Base-by-base conservation (phyloP, 2,113 vertebrate genomes). In the Paedocypris sp. region DNA sequence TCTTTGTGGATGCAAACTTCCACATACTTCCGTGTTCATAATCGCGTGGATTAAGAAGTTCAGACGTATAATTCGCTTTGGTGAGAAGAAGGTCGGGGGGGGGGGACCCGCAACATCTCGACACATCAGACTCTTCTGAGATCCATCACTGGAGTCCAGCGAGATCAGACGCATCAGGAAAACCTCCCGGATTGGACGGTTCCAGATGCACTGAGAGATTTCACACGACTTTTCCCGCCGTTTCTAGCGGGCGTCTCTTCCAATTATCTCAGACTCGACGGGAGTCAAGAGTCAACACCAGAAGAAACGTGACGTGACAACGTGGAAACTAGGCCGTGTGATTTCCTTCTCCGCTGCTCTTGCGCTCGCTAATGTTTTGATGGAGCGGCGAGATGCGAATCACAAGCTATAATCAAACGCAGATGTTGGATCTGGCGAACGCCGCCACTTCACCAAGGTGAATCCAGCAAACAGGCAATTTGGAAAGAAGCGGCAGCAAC, bases 391-490 rank as follows among this genome's bases (percentile, higher is more conserved):
- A 72, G 43, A 60, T 28, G 16, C 46, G 50, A 46, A 70, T 59
- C 65, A 52, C 67, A 72, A 74, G 64, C 73, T 69, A 62, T 74
- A 75, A 79, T 77, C 66, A 62, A 48, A 64, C 53, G 25, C 49
- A 42, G 58, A 72, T 58, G 69, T 60, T 42, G 41, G 43, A 13
- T 70, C 42, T 61, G 61, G 56, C 61, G 67, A 75, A 52, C 46
- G 50, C n/a, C 39, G 51, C 60, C 63, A 61, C 64, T 49, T 45
- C 42, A 48, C 57, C 38, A 64, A 46, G 70, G 70, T 62, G 61
- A 73, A 66, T 73, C 60, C 6, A 68, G 56, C 69, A 75, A 74
- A 75, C 63, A 66, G 62, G 60, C 57, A 69, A 73, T 78, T 73
- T 67, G 35, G 67, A 47, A 25, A 29, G 62, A 25, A 12, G 56